Evolutionary conservation across 2,797 vertebrate genomes (phyloP).

Genomic region (Muscicapa comitata): DNA sequence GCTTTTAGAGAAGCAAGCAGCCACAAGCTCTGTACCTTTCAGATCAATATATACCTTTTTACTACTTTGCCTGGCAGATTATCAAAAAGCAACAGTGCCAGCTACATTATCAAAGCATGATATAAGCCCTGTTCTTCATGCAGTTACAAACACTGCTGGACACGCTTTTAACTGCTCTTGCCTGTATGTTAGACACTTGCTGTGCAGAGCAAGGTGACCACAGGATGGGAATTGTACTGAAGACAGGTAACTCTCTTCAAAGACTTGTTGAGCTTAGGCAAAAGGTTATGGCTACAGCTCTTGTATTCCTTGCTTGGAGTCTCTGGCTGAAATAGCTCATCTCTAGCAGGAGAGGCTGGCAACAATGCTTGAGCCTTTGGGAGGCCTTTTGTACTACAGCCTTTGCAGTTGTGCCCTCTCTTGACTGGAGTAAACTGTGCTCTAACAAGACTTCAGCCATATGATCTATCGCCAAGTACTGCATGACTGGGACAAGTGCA

Average conservation of each 20-base stretch:
- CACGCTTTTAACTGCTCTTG: not conserved
- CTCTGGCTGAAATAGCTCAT: not conserved
- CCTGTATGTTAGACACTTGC: not conserved
- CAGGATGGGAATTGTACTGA: not conserved
- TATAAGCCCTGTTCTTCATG: not conserved
- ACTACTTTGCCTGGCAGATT: not conserved
- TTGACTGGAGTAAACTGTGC: not conserved
- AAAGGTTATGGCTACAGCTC: not conserved
- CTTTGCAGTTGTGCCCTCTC: not conserved
- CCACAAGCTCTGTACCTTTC: not conserved
- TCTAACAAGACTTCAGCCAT: not conserved
- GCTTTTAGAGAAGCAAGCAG: not conserved
- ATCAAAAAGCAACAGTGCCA: not conserved
- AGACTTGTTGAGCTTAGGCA: not conserved
- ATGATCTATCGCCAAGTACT: not conserved
- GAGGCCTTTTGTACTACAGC: not conserved
- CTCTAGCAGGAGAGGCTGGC: not conserved
- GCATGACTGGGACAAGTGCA: not conserved
- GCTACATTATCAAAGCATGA: not conserved
- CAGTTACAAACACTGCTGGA: not conserved
- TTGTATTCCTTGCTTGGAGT: not conserved
- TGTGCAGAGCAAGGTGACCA: not conserved
- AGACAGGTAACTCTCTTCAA: not conserved
- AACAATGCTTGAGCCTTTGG: not conserved
- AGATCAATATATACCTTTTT: not conserved